A percentile compares a stretch with the other conserved stretches of the same genome.
Conservation (phyloP, 2,888 invertebrate species). For the Agriopis leucophaearia region DNA sequence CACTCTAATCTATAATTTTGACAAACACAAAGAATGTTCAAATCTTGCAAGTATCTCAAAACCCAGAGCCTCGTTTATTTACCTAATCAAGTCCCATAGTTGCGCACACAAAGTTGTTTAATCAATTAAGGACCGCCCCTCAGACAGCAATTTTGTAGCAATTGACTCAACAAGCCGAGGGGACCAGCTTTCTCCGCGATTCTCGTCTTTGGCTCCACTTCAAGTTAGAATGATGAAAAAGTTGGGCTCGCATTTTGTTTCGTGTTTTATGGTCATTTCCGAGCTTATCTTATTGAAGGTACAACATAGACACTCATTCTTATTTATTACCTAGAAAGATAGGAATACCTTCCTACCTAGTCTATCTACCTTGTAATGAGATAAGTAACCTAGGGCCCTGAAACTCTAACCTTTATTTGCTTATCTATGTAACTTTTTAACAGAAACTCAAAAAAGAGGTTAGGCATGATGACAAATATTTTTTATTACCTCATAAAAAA, state of each 20-base stretch:
- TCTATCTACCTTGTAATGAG: too few species aligned
- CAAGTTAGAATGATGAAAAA: constrained; percentile 23
- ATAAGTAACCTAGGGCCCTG: too few species aligned
- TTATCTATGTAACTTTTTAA: too few species aligned
- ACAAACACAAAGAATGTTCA: constrained; percentile 8
- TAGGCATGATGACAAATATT: too few species aligned
- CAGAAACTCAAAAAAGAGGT: too few species aligned
- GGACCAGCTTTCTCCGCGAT: constrained; percentile 70
- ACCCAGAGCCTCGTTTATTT: constrained; percentile 52
- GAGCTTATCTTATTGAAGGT: too few species aligned
- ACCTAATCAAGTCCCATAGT: constrained; percentile 59
- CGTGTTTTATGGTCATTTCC: neutral
- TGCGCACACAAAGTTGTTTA: constrained; percentile 76
- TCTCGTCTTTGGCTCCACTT: constrained; percentile 46
- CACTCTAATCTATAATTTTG: neutral
- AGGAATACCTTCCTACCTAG: too few species aligned
- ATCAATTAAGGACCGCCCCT: constrained; percentile 80
- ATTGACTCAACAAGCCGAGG: constrained; percentile 77
- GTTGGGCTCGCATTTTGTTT: constrained; percentile 26
- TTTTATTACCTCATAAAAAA: too few species aligned
- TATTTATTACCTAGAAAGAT: too few species aligned
- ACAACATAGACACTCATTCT: too few species aligned
- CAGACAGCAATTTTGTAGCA: constrained; percentile 74
- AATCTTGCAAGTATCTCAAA: constrained; percentile 28
- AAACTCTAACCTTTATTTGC: too few species aligned